Percentiles rank a stretch among this genome's conserved stretches.
Evolutionary conservation across 2,113 vertebrate species (phyloP).

Genomic region (Vanacampus margaritifer): DNA sequence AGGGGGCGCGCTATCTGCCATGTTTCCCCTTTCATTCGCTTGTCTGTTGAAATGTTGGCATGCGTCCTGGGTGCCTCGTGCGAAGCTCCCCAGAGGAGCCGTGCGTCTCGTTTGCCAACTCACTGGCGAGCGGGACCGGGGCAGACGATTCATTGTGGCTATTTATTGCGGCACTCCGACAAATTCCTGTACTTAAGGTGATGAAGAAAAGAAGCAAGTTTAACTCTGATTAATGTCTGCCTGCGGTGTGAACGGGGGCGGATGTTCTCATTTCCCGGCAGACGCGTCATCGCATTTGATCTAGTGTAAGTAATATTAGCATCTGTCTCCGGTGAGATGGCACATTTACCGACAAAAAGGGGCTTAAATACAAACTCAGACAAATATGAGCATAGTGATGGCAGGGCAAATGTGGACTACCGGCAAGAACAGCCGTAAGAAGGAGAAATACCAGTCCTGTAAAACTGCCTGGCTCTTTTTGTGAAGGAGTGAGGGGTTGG

Average conservation of each 20-base stretch:
- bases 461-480: neutral
- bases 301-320: conserved; percentile 10
- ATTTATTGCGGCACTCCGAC: conserved; percentile 3
- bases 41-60: neutral
- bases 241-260: neutral
- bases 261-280: conserved; percentile 2
- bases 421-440: neutral
- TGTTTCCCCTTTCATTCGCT: neutral
- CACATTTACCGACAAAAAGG: conserved; percentile 6
- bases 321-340: conserved; percentile 1
- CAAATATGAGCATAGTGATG: neutral
- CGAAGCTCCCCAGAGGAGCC: neutral
- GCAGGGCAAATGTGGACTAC: neutral
- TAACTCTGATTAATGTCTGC: conserved; percentile 10
- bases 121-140: neutral
- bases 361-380: neutral
- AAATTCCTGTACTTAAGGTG: conserved; percentile 7
- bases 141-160: conserved; percentile 2
- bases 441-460: neutral
- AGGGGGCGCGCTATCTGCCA: neutral
- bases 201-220: conserved; percentile 9
- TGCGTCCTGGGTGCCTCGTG: neutral
- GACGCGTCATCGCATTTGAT: conserved; percentile 2
- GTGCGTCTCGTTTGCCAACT: neutral
- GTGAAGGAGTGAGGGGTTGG: neutral